phyloP scores from a whole-genome alignment of 2,888 invertebrate genomes.

The Deroplatys truncata region DNA sequence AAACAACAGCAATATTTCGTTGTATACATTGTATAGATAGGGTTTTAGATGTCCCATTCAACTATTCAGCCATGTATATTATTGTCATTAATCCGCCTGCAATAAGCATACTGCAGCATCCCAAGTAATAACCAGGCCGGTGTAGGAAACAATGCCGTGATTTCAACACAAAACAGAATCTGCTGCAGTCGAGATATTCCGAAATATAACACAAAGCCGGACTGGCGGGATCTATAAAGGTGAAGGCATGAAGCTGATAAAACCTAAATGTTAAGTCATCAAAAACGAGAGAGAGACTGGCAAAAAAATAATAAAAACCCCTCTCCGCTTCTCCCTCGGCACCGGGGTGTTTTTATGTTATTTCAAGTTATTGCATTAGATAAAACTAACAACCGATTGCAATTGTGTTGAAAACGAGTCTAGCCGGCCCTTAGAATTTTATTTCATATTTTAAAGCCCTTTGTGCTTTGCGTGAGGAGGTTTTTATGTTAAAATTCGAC shows the following conservation, averaged over 20 bases:
- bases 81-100: conserved; percentile 32
- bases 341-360: conserved; percentile 16
- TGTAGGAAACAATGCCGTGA: conserved; percentile 29
- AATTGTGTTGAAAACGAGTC: conserved; percentile 28
- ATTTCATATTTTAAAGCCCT: conserved; percentile 31
- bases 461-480: conserved; percentile 24
- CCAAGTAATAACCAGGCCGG: conserved; percentile 29
- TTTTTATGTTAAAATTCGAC: conserved; percentile 28
- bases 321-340: background rate
- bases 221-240: background rate
- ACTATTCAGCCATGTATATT: conserved; percentile 25
- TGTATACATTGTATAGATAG: conserved; percentile 29
- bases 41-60: conserved; percentile 23
- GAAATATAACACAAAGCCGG: conserved; percentile 13
- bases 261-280: conserved; percentile 28
- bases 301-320: background rate
- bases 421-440: conserved; percentile 27
- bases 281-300: background rate
- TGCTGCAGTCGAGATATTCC: conserved; percentile 14
- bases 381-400: conserved; percentile 33
- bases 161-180: conserved; percentile 27
- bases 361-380: conserved; percentile 31
- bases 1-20: conserved; percentile 23
- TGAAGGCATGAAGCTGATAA: conserved; percentile 24
- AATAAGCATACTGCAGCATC: conserved; percentile 28